Evolutionary conservation across 1,140 invertebrate species (phyloP), one percentile per base, ranked within the genome.

Genomic region (Aporrectodea caliginosa): DNA sequence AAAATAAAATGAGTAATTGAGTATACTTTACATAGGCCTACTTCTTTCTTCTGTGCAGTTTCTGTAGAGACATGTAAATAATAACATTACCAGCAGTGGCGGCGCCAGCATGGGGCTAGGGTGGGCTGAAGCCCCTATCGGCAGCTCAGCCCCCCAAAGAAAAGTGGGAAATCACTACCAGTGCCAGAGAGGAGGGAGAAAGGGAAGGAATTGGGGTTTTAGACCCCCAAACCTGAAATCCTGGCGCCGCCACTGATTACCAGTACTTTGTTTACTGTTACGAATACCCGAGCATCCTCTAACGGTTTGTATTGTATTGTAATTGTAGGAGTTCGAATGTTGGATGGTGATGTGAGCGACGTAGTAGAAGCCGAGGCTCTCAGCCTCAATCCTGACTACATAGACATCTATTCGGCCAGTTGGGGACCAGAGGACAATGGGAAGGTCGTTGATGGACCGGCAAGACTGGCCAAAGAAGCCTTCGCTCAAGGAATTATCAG

Each of bases 311-410:
- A 29, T 32, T 72, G 30, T 1, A 75, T 32, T 69, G n/a, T 29
- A n/a, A n/a, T n/a, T n/a, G n/a, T 32, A 80, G 95, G 97, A 85
- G 96, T 99, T 0, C 91, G 97, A 35, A 99, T 99, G 97, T 87
- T 99, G 82, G 97, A 99, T 86, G 98, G 97, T 43, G 95, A 98
- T 86, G 97, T 99, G 2, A 99, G 97, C 0, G 98, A 99, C 90
- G 95, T 94, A 0, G 95, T 99, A 16, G 98, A 99, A 90, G 98
- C 98, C 0, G 90, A 94, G 79, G 97, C 96, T 0, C 90, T 99
- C 0, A 95, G 95, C 80, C 91, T 97, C 31, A 98, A 98, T 89
- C 93, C 94, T 30, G 93, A 99, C 85, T 95, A 99, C 87, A 97
- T 99, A 75, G 95, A 99, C 86, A 98, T 99, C 83, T 99, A 99